Evolutionary conservation across 2,113 vertebrate species (phyloP), one percentile per base, ranked within the genome.

Genomic region (Paratilapia polleni): DNA sequence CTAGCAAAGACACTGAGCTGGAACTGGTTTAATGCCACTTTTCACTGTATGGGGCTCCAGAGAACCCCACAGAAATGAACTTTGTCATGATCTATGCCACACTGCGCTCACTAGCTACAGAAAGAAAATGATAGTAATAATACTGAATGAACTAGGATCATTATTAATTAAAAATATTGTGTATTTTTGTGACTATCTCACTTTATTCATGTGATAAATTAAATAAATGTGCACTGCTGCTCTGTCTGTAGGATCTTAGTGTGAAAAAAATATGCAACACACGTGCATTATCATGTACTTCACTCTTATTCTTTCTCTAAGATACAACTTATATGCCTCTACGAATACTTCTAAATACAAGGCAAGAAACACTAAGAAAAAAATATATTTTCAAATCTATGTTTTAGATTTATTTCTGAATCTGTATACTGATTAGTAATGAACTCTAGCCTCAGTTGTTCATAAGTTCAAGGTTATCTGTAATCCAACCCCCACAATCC

Each of bases 401-500:
- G 34, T 47, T 70, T 80, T 59, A 70, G 22, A 28, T 12, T 34
- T 59, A 41, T 83, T 81, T 81, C 49, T 76, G 26, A 26, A 43
- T 75, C 20, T 57, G n/a, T 26, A 63, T 41, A 34, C 49, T 64
- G 6, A 64, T 9, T 15, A 63, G 47, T 54, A 62, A 77, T 79
- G 63, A 78, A 75, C 66, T 78, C 20, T 17, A 26, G 2, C 38
- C 28, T 41, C 17, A 77, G 36, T 57, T 56, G 79, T 79, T 84
- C n/a, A 84, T 63, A 79, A 82, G 43, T 88, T 82, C 28, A 56
- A 77, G 22, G 52, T 34, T 36, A 74, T 82, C 58, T 81, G 38
- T 36, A 85, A 77, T 83, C 80, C 75, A 61, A 88, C 78, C 57
- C 62, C 83, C 81, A 84, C 54, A 47, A 49, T 77, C 58, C 57